Evolutionary conservation across 2,888 invertebrate species (phyloP).

Genomic region (Cosmia pyralina): DNA sequence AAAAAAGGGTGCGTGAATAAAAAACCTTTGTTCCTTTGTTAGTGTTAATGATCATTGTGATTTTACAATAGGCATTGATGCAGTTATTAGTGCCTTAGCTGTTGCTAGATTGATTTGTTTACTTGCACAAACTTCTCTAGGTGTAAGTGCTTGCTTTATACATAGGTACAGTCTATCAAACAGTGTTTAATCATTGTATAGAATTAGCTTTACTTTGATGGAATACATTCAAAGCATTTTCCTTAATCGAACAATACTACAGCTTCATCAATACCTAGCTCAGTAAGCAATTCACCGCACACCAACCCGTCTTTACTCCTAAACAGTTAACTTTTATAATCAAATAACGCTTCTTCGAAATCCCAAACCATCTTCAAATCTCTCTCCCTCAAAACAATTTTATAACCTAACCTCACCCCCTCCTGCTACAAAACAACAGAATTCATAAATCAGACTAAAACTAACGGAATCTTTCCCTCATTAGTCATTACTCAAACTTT

Average conservation of each 20-base stretch:
- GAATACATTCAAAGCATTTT: neutral
- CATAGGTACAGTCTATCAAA: too few species aligned
- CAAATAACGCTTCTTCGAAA: neutral
- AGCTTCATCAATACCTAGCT: neutral
- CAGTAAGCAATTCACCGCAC: slow-evolving; percentile 16
- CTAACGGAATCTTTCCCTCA: slow-evolving; percentile 71
- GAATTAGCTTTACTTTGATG: too few species aligned
- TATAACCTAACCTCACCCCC: slow-evolving; percentile 33
- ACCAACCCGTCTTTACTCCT: neutral
- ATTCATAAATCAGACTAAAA: slow-evolving; percentile 61
- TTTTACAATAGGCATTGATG: slow-evolving; percentile 24
- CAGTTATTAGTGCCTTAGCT: slow-evolving; percentile 14
- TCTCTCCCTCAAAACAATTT: slow-evolving; percentile 21
- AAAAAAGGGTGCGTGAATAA: slow-evolving; percentile 63
- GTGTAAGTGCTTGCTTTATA: too few species aligned
- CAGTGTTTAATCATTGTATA: too few species aligned
- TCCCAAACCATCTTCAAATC: slow-evolving; percentile 1
- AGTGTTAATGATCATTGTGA: slow-evolving; percentile 18
- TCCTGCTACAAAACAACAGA: slow-evolving; percentile 27
- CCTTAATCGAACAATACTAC: neutral
- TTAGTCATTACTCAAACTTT: slow-evolving; percentile 81
- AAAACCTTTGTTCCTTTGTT: slow-evolving; percentile 51
- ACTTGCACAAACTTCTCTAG: neutral
- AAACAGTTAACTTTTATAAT: slow-evolving; percentile 17
- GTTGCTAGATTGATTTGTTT: neutral